Evolutionary conservation across 92 coral and sea anemone genomes (phyloP), one percentile per base, ranked within the genome.

Genomic region (Isaurus tuberculatus): DNA sequence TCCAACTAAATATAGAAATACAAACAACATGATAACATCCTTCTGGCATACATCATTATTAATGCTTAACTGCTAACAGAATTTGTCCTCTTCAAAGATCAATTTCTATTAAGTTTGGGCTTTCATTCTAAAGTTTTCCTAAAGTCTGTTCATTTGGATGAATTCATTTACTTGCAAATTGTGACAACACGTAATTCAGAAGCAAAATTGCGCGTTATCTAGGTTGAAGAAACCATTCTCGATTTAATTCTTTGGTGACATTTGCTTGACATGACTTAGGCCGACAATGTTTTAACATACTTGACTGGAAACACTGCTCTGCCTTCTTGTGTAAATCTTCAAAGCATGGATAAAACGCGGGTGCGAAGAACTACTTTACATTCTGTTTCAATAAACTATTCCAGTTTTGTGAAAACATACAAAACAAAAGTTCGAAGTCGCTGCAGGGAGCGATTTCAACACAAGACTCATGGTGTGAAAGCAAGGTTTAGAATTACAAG

Each of bases 1-100:
- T 77, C 82, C 37, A 19, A 30, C 95, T 88, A 90, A 83, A 86
- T 83, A 83, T 93, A 93, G 91, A 64, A 79, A n/a, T 40, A 48
- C 77, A 80, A 81, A 67, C 75, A 85, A 72, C 66, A 88, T 86
- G 88, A 88, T 91, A 25, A 44, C 46, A 74, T 71, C 81, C 15
- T 65, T 46, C 80, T 79, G 89, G 69, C 86, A 91, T 86, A 58
- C 68, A 53, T 77, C 51, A 77, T 0, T 69, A 51, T 51, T 77
- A 51, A 61, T 46, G 43, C 29, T 4, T 17, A 30, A 64, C 70
- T 67, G 82, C 82, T 60, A 77, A 77, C 82, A 77, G 82, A 77
- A 42, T 34, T 26, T 27, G 42, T 27, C 68, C 82, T 25, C 51
- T 77, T 36, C 51, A 25, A 22, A 58, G 33, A 55, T 26, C 82